A percentile compares a stretch with the other conserved stretches of the same genome.
These are phyloP conservation scores for Oncorhynchus mykiss DNA, from an alignment of 2,113 vertebrate genomes.

Conservation along the genomic window DNA sequence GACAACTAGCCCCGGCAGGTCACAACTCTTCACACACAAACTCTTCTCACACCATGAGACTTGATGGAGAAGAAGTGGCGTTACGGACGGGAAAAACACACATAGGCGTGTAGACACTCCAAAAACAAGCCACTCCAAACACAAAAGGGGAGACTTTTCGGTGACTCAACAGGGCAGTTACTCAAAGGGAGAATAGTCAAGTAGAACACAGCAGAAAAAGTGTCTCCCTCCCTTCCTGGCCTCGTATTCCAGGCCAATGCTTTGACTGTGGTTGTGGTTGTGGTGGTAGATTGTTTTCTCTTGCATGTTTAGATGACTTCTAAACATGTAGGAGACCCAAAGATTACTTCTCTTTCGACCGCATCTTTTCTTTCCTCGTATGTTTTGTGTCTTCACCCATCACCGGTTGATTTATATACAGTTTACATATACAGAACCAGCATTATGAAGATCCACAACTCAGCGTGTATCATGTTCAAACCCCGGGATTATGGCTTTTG, in stretches of 20 bases:
- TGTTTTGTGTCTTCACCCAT: slow-evolving; percentile 38
- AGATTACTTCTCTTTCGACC: slow-evolving; percentile 46
- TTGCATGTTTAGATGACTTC: slow-evolving; percentile 51
- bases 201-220: slow-evolving; percentile 27
- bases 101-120: slow-evolving; percentile 7
- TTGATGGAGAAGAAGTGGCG: slow-evolving; percentile 54
- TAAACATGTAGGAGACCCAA: slow-evolving; percentile 47
- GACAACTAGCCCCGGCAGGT: slow-evolving; percentile 53
- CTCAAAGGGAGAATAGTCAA: neutral
- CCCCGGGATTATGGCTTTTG: slow-evolving; percentile 42
- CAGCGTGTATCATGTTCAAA: slow-evolving; percentile 47
- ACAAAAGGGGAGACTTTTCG: slow-evolving; percentile 11
- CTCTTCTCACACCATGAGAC: slow-evolving; percentile 53
- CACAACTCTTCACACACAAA: slow-evolving; percentile 38
- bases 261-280: slow-evolving; percentile 39
- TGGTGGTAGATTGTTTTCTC: slow-evolving; percentile 30
- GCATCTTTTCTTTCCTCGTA: slow-evolving; percentile 37
- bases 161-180: slow-evolving; percentile 35
- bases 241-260: slow-evolving; percentile 27
- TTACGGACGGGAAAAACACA: slow-evolving; percentile 40
- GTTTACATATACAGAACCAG: neutral
- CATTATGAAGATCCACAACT: slow-evolving; percentile 44
- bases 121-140: slow-evolving; percentile 21
- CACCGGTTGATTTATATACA: too few species aligned
- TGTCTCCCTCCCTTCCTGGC: slow-evolving; percentile 22